Conservation (phyloP, 1,140 invertebrate species). For the Rhynchophorus ferrugineus region DNA sequence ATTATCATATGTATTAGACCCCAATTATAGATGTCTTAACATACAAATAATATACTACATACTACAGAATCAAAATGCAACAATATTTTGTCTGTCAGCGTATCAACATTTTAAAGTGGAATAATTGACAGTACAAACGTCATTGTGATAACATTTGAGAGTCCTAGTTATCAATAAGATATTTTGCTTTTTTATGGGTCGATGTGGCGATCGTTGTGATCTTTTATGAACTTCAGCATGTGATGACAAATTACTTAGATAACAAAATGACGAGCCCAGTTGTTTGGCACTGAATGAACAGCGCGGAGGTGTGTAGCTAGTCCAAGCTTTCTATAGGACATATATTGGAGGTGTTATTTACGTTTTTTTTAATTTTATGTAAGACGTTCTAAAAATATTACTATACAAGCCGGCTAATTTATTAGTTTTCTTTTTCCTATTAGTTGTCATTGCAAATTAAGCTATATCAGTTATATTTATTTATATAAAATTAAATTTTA, state of each 20-base stretch:
- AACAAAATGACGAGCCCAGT: background rate
- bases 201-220: no score
- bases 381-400: background rate
- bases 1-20: no score
- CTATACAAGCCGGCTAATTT: background rate
- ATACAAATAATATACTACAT: no score
- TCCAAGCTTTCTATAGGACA: slow-evolving; percentile 3
- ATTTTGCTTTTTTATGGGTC: no score
- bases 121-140: no score
- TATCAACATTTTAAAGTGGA: no score
- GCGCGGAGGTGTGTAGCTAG: slow-evolving; percentile 8
- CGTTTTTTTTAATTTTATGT: background rate
- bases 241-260: background rate
- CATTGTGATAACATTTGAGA: no score
- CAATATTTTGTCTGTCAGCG: no score
- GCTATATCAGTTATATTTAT: background rate
- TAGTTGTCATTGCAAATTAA: background rate
- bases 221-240: no score
- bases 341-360: slow-evolving; percentile 7
- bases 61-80: no score
- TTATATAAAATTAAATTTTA: background rate
- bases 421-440: slow-evolving; percentile 6
- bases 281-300: slow-evolving; percentile 7
- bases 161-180: no score
- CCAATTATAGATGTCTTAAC: no score